Percentiles rank a stretch among this genome's conserved stretches.
Conservation (phyloP, 2,888 invertebrate genomes). For the Spilarctia lutea region DNA sequence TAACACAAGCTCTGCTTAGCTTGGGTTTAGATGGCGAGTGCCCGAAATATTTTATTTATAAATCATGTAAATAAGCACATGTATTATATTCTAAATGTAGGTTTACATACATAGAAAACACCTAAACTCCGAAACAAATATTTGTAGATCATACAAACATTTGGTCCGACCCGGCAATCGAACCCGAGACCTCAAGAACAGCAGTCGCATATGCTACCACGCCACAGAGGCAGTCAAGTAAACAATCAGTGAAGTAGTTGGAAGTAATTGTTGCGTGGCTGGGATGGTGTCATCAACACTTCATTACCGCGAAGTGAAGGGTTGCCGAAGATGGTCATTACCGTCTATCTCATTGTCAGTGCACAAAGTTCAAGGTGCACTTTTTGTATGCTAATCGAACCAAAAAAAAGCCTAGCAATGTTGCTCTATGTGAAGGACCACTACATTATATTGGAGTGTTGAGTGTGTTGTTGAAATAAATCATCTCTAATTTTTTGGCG, state of each 20-base stretch:
- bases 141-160: too few species aligned
- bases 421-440: constrained; percentile 24
- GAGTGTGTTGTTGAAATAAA: background rate
- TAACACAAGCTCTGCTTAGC: too few species aligned
- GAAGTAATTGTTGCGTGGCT: constrained; percentile 36
- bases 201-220: too few species aligned
- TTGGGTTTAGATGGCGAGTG: too few species aligned
- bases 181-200: too few species aligned
- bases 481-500: background rate
- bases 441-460: constrained; percentile 14
- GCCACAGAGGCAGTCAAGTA: too few species aligned
- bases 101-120: too few species aligned
- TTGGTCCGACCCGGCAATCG: too few species aligned
- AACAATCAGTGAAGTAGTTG: constrained; percentile 18
- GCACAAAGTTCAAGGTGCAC: constrained; percentile 73
- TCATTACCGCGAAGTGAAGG: constrained; percentile 72
- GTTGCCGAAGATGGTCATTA: constrained; percentile 70
- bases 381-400: constrained; percentile 54
- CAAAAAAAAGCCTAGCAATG: constrained; percentile 33
- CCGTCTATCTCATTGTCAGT: constrained; percentile 74
- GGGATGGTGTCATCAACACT: constrained; percentile 69
- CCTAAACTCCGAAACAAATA: too few species aligned
- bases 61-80: too few species aligned
- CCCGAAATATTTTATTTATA: too few species aligned
- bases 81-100: too few species aligned